Conservation (phyloP, 2,113 vertebrate species). For the Synchiropus splendidus region DNA sequence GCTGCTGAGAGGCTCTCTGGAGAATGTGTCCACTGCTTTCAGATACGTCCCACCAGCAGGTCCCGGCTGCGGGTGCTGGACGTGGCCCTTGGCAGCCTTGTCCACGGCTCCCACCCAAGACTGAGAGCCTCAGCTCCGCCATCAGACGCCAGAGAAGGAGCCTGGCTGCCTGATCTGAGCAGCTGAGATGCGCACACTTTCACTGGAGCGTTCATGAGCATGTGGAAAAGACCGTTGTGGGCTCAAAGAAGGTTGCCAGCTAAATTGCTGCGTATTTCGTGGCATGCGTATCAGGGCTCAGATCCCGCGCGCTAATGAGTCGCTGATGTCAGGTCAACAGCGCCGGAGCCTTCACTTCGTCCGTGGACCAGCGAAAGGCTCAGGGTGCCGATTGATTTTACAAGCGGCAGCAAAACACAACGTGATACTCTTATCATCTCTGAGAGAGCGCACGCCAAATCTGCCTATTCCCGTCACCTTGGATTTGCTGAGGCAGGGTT, state of each 20-base stretch:
- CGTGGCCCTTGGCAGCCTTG: conserved; percentile 29
- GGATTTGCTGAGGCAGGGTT: no score
- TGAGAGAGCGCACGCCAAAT: no score
- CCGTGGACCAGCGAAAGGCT: conserved; percentile 24
- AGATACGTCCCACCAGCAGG: conserved; percentile 30
- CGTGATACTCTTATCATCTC: no score
- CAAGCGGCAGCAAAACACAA: neutral
- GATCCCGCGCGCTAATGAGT: conserved; percentile 23
- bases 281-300: neutral
- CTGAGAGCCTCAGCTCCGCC: conserved; percentile 25
- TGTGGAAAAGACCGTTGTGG: no score
- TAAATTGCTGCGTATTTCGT: no score
- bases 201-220: no score
- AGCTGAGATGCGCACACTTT: no score
- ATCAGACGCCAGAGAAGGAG: conserved; percentile 27
- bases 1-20: conserved; percentile 24
- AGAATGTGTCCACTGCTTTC: conserved; percentile 41
- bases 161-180: conserved; percentile 10
- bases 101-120: conserved; percentile 23
- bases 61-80: conserved; percentile 27
- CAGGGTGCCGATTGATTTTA: conserved; percentile 14
- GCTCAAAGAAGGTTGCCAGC: no score
- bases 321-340: conserved; percentile 56
- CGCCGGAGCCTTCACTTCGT: conserved; percentile 29
- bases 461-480: no score